A percentile compares a stretch with the other conserved stretches of the same genome.
phyloP scores from a whole-genome alignment of 2,113 vertebrate genomes.

The Seriola aureovittata region DNA sequence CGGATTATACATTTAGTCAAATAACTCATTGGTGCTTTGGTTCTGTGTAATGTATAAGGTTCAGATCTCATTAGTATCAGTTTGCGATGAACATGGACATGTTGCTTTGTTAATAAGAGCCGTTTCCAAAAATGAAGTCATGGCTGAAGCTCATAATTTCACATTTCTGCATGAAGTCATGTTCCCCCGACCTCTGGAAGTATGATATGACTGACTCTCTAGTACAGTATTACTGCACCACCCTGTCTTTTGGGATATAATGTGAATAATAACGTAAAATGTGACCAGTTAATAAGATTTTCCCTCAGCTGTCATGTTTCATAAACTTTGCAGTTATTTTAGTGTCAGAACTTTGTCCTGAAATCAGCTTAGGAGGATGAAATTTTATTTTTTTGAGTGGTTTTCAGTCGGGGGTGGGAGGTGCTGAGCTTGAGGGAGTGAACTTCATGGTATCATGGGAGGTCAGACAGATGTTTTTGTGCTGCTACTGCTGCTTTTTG shows the following conservation, averaged over 20 bases:
- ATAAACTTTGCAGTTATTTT: neutral
- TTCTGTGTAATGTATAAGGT: too few species aligned
- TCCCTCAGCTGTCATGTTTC: neutral
- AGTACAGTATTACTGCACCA: neutral
- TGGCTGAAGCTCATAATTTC: neutral
- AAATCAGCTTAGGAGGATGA: neutral
- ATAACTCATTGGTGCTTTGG: too few species aligned
- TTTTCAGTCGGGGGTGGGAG: neutral
- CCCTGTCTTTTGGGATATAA: neutral
- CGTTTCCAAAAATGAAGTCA: conserved; percentile 35
- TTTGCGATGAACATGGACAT: neutral
- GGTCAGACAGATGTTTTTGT: conserved; percentile 28
- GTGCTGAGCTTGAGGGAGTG: conserved; percentile 1
- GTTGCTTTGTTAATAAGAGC: neutral
- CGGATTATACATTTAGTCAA: too few species aligned
- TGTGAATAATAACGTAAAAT: neutral
- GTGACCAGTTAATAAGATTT: neutral
- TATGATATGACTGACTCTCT: neutral
- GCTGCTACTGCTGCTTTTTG: conserved; percentile 22
- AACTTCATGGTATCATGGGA: neutral
- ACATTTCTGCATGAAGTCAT: conserved; percentile 32
- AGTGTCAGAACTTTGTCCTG: neutral
- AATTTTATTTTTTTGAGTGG: neutral
- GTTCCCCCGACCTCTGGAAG: neutral
- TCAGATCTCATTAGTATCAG: neutral